Base-by-base conservation (phyloP, 2,797 vertebrate genomes). In the Sebastes itinus region DNA sequence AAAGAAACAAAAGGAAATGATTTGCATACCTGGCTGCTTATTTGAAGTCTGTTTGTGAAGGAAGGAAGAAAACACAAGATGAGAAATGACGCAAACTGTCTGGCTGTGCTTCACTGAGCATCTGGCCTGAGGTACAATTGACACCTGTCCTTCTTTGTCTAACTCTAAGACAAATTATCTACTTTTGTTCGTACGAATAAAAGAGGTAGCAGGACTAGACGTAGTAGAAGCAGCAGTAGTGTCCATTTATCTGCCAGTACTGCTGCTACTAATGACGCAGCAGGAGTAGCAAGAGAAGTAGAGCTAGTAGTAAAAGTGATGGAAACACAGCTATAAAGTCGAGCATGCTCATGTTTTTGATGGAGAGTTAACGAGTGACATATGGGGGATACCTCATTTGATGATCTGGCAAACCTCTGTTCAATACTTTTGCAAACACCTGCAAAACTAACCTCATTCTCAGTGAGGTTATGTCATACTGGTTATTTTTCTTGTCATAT, bases 21-120 rank as follows among this genome's bases (percentile, higher is more conserved):
- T 89, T 87, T 82, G 82, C 89, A 82, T 82, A 75, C 61, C 54
- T 73, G 84, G 59, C 61, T 68, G 72, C 56, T 75, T 69, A 33
- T 68, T 66, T 49, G 6, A 60, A 71, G 68, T 70, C 60, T 67
- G 59, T 75, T 64, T 82, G 70, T 38, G 75, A 68, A 42, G 75
- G 59, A 27, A 27, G 75, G 55, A 71, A 75, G 62, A 28, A 46
- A 46, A 77, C 27, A 25, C 35, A 7, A 52, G 61, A 88, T 81
- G 72, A 72, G 81, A 88, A 80, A 80, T 65, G 64, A 72, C 1
- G 8, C 74, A 54, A 78, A 64, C 22, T 54, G 71, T 35, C n/a
- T 38, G 22, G 60, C 38, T 78, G 14, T 25, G 82, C 68, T 78
- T 78, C 46, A 20, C 56, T 68, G 67, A 82, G 73, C 79, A 61